A percentile compares a stretch with the other conserved stretches of the same genome.
Evolutionary conservation across 2,888 invertebrate species (phyloP).

Genomic region (Yponomeuta cagnagella): DNA sequence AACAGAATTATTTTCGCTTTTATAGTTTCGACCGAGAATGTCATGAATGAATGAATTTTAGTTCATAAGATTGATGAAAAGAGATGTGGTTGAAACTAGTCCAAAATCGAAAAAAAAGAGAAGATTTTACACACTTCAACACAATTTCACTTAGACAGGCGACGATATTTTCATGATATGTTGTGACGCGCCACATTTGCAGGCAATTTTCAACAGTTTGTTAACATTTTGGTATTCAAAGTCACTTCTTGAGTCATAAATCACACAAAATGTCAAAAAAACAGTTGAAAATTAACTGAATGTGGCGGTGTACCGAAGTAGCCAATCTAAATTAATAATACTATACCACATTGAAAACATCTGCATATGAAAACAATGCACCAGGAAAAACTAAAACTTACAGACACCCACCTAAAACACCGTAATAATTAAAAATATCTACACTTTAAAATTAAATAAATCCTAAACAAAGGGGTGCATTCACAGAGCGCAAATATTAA

Average conservation of each 20-base stretch:
- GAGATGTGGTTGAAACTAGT: neutral
- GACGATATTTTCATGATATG: conserved; percentile 9
- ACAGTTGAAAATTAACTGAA: conserved; percentile 8
- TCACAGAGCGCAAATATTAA: neutral
- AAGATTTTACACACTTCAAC: neutral
- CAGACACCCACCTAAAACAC: conserved; percentile 4
- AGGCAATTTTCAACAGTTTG: conserved; percentile 1
- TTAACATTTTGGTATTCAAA: neutral
- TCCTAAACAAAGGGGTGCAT: neutral
- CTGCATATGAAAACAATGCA: neutral
- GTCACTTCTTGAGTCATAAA: neutral
- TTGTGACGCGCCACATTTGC: neutral
- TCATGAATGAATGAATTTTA: neutral
- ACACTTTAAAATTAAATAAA: neutral
- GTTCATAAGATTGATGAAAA: neutral
- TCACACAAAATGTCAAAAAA: conserved; percentile 3
- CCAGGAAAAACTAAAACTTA: neutral
- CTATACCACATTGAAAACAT: neutral
- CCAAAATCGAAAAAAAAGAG: neutral
- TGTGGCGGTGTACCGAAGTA: neutral
- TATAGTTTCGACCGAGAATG: neutral
- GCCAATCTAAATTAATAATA: neutral
- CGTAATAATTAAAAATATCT: neutral
- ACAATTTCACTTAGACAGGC: neutral
- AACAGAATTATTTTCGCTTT: no score